A percentile compares a stretch with the other conserved stretches of the same genome.
Conservation (phyloP, 2,797 vertebrate genomes). For the Aplochiton taeniatus region DNA sequence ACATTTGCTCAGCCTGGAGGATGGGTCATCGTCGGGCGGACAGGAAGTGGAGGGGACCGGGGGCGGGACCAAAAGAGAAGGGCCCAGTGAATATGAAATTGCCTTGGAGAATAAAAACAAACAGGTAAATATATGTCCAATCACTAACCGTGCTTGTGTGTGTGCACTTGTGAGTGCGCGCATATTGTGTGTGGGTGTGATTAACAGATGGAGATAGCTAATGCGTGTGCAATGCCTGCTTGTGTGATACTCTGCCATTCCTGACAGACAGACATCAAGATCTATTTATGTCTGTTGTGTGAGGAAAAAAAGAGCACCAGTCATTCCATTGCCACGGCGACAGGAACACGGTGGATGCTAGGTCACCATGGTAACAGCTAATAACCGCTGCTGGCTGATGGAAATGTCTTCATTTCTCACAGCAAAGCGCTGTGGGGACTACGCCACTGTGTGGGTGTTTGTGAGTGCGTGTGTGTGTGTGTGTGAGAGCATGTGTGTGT, state of each 20-base stretch:
- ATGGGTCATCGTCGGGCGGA: constrained; percentile 63
- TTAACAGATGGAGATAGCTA: not conserved
- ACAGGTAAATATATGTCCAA: constrained; percentile 48
- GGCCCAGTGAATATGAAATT: constrained; percentile 74
- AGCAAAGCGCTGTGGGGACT: constrained; percentile 58
- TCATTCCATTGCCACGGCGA: constrained; percentile 51
- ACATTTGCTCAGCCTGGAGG: constrained; percentile 73
- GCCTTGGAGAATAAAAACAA: constrained; percentile 74
- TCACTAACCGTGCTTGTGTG: not conserved
- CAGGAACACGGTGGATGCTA: constrained; percentile 63
- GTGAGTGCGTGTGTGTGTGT: constrained; percentile 18
- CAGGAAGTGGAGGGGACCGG: constrained; percentile 57
- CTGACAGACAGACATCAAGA: constrained; percentile 48
- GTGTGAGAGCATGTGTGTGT: not conserved
- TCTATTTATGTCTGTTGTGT: constrained; percentile 68
- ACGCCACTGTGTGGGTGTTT: constrained; percentile 26
- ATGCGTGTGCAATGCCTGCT: constrained; percentile 22
- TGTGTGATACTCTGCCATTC: constrained; percentile 42
- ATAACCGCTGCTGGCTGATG: constrained; percentile 67
- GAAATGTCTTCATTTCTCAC: constrained; percentile 68
- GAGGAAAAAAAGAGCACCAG: constrained; percentile 63
- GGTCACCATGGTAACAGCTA: constrained; percentile 78
- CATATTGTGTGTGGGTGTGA: not conserved
- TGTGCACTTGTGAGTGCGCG: constrained; percentile 1
- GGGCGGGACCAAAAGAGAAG: constrained; percentile 62